phyloP scores from a whole-genome alignment of 2,797 vertebrate species.

The Prionace glauca region DNA sequence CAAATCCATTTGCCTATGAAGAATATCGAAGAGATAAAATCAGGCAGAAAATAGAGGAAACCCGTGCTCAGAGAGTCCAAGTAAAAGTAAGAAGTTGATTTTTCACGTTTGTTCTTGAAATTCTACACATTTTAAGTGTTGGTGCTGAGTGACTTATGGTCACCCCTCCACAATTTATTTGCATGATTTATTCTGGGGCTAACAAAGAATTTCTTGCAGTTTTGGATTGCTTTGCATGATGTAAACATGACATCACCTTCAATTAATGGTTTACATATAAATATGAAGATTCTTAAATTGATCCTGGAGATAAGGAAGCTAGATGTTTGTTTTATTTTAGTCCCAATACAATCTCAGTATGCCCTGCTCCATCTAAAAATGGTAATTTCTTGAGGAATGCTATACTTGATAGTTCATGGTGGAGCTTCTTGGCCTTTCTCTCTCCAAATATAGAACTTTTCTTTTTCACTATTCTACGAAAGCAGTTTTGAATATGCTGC shows the following conservation, averaged over 20 bases:
- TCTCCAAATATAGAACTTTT: not conserved
- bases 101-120: not conserved
- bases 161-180: not conserved
- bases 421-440: not conserved
- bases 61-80: constrained; percentile 82
- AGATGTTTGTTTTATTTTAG: not conserved
- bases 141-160: not conserved
- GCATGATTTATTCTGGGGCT: not conserved
- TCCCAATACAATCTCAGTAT: not conserved
- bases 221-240: not conserved
- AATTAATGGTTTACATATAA: not conserved
- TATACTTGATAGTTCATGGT: not conserved
- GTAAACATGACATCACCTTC: not conserved
- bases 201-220: not conserved
- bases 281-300: not conserved
- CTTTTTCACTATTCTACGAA: not conserved
- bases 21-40: constrained; percentile 94
- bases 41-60: constrained; percentile 92
- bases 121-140: not conserved
- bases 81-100: constrained; percentile 68
- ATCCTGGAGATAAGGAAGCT: not conserved
- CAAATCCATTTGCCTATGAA: constrained; percentile 93
- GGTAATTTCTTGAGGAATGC: not conserved
- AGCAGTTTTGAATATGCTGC: not conserved
- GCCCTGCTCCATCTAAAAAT: not conserved